Base-by-base conservation (phyloP, 2,888 invertebrate genomes). In the Mythimna pallens region DNA sequence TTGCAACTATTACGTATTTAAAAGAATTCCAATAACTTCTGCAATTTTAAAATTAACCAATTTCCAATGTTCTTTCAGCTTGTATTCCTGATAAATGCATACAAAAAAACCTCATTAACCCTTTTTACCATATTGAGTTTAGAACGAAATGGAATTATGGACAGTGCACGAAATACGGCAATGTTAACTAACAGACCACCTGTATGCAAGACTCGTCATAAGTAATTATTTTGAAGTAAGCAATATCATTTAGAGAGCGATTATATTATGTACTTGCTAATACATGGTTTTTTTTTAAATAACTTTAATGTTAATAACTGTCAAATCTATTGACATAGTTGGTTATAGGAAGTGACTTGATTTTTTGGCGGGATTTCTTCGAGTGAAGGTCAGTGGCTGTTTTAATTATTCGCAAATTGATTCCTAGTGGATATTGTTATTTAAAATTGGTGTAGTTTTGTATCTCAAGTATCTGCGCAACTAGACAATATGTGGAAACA, bases 181-280 rank as follows among this genome's bases (percentile, higher is more conserved):
- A 77, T 70, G 71, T 65, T 57, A 78, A 22, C 14, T n/a, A 43
- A 36, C 25, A 50, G 4, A n/a, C 34, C 65, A 65, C 55, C 76
- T 57, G 76, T 61, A 62, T 17, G 17, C n/a, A 61, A 40, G 12
- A 1, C n/a, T 50, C n/a, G 40, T n/a, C 20, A 22, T n/a, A 55
- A 59, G 20, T 36, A 47, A 75, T 9, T 30, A 71, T 20, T 65
- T 65, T 34, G 2, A 62, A 36, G 12, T 65, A 52, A 62, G 20
- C 62, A 52, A 54, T 20, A 36, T 65, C 9, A 66, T 50, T 61
- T 54, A 17, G 10, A 59, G 50, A 59, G 50, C 17, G 0, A 80
- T 64, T 61, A 40, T 57, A 30, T n/a, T 59, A 67, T 67, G 30
- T 67, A 22, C 17, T 14, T 20, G 34, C 34, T 20, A 20, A 64